Base-by-base conservation (phyloP, 2,113 vertebrate genomes). In the Elachura formosa region DNA sequence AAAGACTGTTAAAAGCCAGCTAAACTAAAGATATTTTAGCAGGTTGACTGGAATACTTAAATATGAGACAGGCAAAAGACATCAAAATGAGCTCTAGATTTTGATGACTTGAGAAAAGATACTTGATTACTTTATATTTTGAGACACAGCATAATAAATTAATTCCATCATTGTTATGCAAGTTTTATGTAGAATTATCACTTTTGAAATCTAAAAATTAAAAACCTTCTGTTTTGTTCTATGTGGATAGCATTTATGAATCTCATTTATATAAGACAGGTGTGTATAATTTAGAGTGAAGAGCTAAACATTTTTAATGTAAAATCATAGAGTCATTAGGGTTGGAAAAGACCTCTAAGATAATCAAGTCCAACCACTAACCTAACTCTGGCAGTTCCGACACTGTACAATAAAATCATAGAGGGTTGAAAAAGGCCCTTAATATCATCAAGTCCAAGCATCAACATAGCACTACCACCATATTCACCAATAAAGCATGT, bases 391-490 rank as follows among this genome's bases (percentile, higher is more conserved):
- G 1, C 24, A 34, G 48, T 24, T 40, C 28, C 46, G 46, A 43
- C 19, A 28, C 23, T 38, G 25, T 62, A 48, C 13, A 40, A 26
- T 5, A 34, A 45, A 71, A 62, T 14, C 13, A 21, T 0, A 14
- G 29, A 48, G 34, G 13, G 6, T 40, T 54, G 34, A 21, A 71
- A 62, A 71, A 25, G 11, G 48, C 5, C 12, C 20, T 25, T 40
- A 40, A 54, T n/a, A 18, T 34, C 40, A 22, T 28, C 12, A 18
- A 15, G 40, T 48, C 25, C 24, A 55, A 15, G 15, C 11, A 21
- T 38, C 14, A 24, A 5, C 0, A 0, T 11, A 51, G 23, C 4
- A 51, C 5, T 33, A 41, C 25, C n/a, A 54, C 8, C 14, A 11
- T 13, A n/a, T 38, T 61, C 40, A 34, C 12, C 17, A 40, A 20